Evolutionary conservation across 2,797 vertebrate species (phyloP).

Genomic region (Melanotaenia maccullochi): DNA sequence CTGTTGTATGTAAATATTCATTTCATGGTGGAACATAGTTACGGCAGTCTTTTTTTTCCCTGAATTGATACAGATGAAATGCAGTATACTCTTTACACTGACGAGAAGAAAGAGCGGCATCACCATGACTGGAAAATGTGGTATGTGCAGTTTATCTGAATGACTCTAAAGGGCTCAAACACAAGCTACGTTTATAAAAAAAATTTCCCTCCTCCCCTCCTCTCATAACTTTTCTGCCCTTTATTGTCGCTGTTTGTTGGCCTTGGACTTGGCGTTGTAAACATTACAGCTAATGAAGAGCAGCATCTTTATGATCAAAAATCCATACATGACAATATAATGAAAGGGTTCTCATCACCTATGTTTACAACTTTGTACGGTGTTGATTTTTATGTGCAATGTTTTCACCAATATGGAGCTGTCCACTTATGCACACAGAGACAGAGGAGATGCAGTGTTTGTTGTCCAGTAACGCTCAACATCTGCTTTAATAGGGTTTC

Average conservation of each 20-base stretch:
- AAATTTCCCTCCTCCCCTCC: slow-evolving; percentile 18
- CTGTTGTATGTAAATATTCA: slow-evolving; percentile 65
- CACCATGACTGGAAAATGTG: slow-evolving; percentile 9
- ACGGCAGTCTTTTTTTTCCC: neutral
- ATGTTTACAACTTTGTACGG: slow-evolving; percentile 74
- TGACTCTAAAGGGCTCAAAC: slow-evolving; percentile 75
- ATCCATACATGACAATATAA: slow-evolving; percentile 33
- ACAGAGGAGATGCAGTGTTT: slow-evolving; percentile 44
- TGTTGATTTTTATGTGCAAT: slow-evolving; percentile 56
- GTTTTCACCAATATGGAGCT: slow-evolving; percentile 48
- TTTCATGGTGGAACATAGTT: slow-evolving; percentile 22
- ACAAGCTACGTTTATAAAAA: slow-evolving; percentile 46
- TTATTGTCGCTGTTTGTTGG: slow-evolving; percentile 36
- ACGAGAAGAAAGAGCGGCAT: slow-evolving; percentile 34
- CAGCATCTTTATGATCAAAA: slow-evolving; percentile 33
- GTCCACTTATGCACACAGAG: slow-evolving; percentile 62
- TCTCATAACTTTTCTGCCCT: slow-evolving; percentile 39
- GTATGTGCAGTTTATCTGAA: slow-evolving; percentile 55
- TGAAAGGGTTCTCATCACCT: slow-evolving; percentile 51
- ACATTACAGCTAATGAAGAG: slow-evolving; percentile 38
- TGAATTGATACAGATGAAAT: slow-evolving; percentile 34
- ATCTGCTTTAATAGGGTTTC: slow-evolving; percentile 42
- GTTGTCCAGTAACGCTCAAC: slow-evolving; percentile 52
- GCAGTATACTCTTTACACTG: slow-evolving; percentile 27
- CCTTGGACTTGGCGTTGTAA: slow-evolving; percentile 25